A percentile compares a stretch with the other conserved stretches of the same genome.
Evolutionary conservation across 2,888 invertebrate genomes (phyloP).

Genomic region (Scaptomyza tumidula): DNA sequence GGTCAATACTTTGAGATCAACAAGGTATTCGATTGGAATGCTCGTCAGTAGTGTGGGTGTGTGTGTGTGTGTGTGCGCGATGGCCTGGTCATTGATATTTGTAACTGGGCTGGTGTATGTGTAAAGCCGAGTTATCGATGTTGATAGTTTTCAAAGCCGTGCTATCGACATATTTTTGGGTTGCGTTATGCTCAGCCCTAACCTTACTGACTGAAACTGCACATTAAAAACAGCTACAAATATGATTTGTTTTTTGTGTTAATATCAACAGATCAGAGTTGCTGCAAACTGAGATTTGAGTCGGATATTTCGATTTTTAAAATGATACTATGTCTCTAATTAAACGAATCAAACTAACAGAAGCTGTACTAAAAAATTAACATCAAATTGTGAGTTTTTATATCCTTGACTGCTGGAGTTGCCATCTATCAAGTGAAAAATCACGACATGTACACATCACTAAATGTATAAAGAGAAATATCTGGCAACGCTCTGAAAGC

Average conservation of each 20-base stretch:
- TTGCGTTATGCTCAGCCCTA: too few species aligned
- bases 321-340: not conserved
- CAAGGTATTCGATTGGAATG: constrained; percentile 62
- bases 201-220: too few species aligned
- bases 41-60: constrained; percentile 5
- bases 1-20: constrained; percentile 39
- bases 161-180: constrained; percentile 20
- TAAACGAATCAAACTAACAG: not conserved
- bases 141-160: constrained; percentile 15
- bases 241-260: too few species aligned
- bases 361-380: too few species aligned
- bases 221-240: not conserved
- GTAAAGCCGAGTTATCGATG: constrained; percentile 38
- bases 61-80: constrained; percentile 2
- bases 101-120: constrained; percentile 8
- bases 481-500: constrained; percentile 45
- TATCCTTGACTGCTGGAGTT: too few species aligned
- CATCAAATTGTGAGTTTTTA: too few species aligned
- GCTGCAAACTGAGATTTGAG: too few species aligned
- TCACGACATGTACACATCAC: constrained; percentile 17
- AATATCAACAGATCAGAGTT: too few species aligned
- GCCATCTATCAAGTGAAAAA: not conserved
- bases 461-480: constrained; percentile 9
- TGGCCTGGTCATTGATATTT: constrained; percentile 11
- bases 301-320: not conserved